These are phyloP conservation scores for Trinectes maculatus DNA, from an alignment of 2,113 vertebrate species.

Conservation along the genomic window DNA sequence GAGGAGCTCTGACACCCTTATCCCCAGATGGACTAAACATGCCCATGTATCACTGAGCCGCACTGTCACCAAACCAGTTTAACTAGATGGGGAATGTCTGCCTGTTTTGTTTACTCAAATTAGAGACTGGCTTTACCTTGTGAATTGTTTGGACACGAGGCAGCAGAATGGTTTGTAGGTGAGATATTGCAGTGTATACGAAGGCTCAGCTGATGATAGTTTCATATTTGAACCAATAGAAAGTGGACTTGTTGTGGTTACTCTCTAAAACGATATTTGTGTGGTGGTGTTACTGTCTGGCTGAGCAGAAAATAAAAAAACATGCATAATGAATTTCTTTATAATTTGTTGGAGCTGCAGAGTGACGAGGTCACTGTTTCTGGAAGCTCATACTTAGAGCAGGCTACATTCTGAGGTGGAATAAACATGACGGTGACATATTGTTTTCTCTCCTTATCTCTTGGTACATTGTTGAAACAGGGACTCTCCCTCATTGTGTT, in stretches of 20 bases:
- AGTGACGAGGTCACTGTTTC: conserved; percentile 2
- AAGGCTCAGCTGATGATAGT: no score
- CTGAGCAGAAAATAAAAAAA: no score
- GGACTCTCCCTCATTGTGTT: background rate
- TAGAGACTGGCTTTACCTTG: background rate
- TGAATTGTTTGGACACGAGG: background rate
- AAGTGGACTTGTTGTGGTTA: no score
- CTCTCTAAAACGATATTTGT: no score
- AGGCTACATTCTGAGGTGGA: background rate
- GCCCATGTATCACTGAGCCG: fast-evolving
- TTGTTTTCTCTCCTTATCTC: background rate
- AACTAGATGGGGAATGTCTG: background rate
- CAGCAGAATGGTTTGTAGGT: background rate
- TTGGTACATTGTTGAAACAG: conserved; percentile 14
- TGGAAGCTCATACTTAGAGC: conserved; percentile 1
- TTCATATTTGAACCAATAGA: no score
- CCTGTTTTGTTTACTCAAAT: conserved; percentile 70
- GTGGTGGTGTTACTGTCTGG: background rate
- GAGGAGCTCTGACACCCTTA: no score
- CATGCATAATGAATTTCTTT: background rate
- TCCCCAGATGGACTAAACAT: background rate
- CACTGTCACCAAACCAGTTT: background rate
- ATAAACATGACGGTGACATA: fast-evolving
- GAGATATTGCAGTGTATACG: background rate
- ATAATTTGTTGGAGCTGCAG: background rate